These are phyloP conservation scores for Betta splendens DNA, from an alignment of 2,797 vertebrate genomes.

Conservation along the genomic window DNA sequence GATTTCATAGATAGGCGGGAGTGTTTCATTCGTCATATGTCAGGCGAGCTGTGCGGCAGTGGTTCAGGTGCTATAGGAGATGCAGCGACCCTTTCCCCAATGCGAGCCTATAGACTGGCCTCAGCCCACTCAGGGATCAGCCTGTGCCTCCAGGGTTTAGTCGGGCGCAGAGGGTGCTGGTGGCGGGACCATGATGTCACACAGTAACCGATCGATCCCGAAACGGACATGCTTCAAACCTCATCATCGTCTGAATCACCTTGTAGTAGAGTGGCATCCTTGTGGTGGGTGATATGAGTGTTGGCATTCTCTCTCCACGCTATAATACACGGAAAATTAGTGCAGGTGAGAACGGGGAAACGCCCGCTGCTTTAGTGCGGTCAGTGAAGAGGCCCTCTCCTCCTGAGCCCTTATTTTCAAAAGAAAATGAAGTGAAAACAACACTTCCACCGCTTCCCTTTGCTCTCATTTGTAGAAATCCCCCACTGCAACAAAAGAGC, in stretches of 20 bases:
- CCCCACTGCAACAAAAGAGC: conserved; percentile 27
- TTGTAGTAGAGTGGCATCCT: no score
- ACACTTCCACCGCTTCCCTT: conserved; percentile 16
- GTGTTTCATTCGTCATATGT: conserved; percentile 39
- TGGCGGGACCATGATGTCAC: neutral
- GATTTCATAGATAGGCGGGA: conserved; percentile 42
- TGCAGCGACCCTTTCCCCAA: no score
- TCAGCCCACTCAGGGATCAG: no score
- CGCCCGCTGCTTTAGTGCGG: neutral
- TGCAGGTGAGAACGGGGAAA: neutral
- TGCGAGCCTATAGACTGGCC: no score
- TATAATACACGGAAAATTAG: neutral
- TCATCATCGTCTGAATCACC: no score
- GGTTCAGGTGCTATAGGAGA: conserved; percentile 30
- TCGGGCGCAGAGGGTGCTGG: conserved; percentile 19
- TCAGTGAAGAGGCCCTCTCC: neutral
- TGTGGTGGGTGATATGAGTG: no score
- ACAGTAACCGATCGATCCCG: neutral
- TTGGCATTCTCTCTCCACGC: neutral
- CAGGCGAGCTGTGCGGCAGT: conserved; percentile 15
- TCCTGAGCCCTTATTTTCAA: conserved; percentile 18
- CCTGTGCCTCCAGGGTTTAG: conserved; percentile 23
- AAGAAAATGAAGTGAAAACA: conserved; percentile 33
- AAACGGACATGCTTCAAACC: no score
- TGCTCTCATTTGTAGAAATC: conserved; percentile 28